phyloP scores from a whole-genome alignment of 2,888 invertebrate genomes.

The Amorpha juglandis region DNA sequence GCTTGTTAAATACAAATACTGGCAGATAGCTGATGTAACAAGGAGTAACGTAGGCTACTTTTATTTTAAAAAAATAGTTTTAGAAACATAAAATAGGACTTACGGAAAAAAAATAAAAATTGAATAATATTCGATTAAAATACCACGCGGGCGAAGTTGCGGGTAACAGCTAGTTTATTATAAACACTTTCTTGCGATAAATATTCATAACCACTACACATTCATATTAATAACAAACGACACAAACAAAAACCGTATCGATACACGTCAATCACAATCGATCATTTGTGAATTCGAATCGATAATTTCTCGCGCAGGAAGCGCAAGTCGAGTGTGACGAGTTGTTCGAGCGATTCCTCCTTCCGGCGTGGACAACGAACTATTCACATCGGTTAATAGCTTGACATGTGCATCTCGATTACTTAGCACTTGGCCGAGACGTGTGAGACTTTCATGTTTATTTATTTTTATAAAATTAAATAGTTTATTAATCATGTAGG shows the following conservation, averaged over 20 bases:
- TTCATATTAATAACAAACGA: not conserved
- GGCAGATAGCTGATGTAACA: no score
- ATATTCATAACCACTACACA: not conserved
- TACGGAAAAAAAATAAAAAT: no score
- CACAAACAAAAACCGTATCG: conserved; percentile 9
- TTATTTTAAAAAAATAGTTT: no score
- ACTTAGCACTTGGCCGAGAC: conserved; percentile 1
- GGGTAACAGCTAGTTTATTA: not conserved
- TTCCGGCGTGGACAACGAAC: conserved; percentile 54
- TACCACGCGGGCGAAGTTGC: no score
- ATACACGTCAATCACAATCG: conserved; percentile 12
- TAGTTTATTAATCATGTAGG: no score
- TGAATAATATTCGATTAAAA: no score
- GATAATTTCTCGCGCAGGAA: conserved; percentile 44
- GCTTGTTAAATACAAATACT: no score
- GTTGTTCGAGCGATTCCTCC: conserved; percentile 54
- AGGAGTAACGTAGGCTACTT: no score
- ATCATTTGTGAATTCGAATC: conserved; percentile 12
- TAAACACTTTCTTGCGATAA: not conserved
- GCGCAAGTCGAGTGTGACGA: conserved; percentile 57
- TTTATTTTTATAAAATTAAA: no score
- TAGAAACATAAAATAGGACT: no score
- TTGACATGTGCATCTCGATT: conserved; percentile 15
- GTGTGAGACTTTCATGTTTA: not conserved
- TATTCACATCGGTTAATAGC: conserved; percentile 32